Base-by-base conservation (phyloP, 2,888 invertebrate species). In the Diloba caeruleocephala region DNA sequence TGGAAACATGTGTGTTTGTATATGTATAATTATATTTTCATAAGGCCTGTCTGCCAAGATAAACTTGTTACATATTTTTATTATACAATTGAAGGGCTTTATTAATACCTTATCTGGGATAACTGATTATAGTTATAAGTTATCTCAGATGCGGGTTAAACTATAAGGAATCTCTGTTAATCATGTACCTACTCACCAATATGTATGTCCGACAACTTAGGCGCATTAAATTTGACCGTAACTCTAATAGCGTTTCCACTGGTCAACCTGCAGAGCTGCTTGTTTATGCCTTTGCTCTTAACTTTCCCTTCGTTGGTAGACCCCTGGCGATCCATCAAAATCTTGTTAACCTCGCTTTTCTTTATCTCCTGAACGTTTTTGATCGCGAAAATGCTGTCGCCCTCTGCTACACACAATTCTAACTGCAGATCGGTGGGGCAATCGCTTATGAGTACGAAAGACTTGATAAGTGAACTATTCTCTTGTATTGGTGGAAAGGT, bases 201-300 rank as follows among this genome's bases (percentile, higher is more conserved):
- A 48, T 85, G 78, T 25, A 81, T 58, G 31, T 87, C 87, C 1
- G 79, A 68, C 21, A 90, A 70, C 41, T 78, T 84, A 0, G 92
- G 91, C 4, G 92, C 82, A 31, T 71, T 84, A 44, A 91, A 92
- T 23, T 78, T 82, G 1, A 92, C 73, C 0, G 85, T 79, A 1
- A 90, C 88, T 66, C 74, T 86, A 10, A 92, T 87, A 8, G 91
- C 93, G 34, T 88, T 91, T 0, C 89, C 92, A 26, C 73, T 81
- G 0, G 87, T 83, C 51, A 93, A 53, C 33, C 88, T 78, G 54
- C 92, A 92, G n/a, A 89, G 55, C 51, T 89, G 91, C 33, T 87
- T 90, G 36, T 78, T 86, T 26, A 77, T 71, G 3, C 74, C 77
- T 49, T 88, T 90, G 17, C 53, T 71, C 45, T 87, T 90, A 1